Evolutionary conservation across 2,888 invertebrate species (phyloP).

Genomic region (Timema cristinae): DNA sequence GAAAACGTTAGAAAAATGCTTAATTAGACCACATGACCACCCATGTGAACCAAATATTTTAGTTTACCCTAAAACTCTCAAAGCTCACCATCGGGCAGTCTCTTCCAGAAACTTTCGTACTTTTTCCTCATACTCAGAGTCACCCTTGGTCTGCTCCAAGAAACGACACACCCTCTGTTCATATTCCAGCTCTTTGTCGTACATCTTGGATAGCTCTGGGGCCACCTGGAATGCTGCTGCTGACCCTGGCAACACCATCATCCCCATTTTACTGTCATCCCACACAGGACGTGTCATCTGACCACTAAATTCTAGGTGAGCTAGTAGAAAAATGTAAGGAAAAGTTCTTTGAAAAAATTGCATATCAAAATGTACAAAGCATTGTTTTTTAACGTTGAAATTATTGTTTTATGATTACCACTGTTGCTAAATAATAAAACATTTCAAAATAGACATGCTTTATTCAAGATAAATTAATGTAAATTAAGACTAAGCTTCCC

Average conservation of each 20-base stretch:
- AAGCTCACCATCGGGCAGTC: constrained; percentile 61
- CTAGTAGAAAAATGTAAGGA: not conserved
- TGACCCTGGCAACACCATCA: too few species aligned
- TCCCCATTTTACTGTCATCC: too few species aligned
- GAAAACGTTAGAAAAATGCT: too few species aligned
- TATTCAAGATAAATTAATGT: too few species aligned
- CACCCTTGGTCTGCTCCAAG: constrained; percentile 70
- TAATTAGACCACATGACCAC: too few species aligned
- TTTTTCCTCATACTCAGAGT: constrained; percentile 80
- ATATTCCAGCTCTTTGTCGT: constrained; percentile 55
- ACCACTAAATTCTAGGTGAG: too few species aligned
- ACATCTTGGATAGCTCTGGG: constrained; percentile 22
- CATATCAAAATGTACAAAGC: not conserved
- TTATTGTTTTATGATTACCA: too few species aligned
- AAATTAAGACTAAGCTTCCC: too few species aligned
- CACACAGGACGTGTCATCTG: too few species aligned
- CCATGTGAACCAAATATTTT: not conserved
- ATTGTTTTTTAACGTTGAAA: not conserved
- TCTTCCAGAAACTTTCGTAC: constrained; percentile 83
- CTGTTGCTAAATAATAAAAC: too few species aligned
- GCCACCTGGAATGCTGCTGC: constrained; percentile 17
- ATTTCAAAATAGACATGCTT: too few species aligned
- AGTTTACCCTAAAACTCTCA: not conserved
- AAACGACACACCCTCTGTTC: constrained; percentile 69
- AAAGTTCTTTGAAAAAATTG: not conserved